A percentile compares a stretch with the other conserved stretches of the same genome.
These are phyloP conservation scores for Caradrina kadenii DNA, from an alignment of 2,888 invertebrate species.

Conservation along the genomic window DNA sequence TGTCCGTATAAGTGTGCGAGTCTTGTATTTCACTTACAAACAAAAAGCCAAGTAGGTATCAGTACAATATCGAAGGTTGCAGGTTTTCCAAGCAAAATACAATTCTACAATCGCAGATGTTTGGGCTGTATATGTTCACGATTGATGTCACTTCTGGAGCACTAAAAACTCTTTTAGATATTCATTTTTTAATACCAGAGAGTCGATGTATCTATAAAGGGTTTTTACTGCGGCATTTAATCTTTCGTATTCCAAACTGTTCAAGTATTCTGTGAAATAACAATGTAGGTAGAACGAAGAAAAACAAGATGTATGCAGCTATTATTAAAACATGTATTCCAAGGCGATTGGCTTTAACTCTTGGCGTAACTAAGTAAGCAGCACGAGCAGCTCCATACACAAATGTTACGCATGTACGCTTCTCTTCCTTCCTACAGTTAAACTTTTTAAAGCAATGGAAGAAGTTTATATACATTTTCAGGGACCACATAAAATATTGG, in stretches of 20 bases:
- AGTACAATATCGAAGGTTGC: too few relatives aligned
- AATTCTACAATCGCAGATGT: too few relatives aligned
- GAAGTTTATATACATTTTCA: conserved; percentile 34
- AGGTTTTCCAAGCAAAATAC: too few relatives aligned
- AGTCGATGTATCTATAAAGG: too few relatives aligned
- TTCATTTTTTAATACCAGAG: too few relatives aligned
- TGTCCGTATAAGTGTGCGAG: too few relatives aligned
- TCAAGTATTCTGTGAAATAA: neutral
- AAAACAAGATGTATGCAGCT: conserved; percentile 24
- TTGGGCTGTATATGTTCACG: too few relatives aligned
- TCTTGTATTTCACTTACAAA: too few relatives aligned
- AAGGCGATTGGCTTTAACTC: conserved; percentile 31
- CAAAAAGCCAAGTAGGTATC: too few relatives aligned
- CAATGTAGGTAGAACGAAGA: neutral
- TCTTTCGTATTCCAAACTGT: neutral
- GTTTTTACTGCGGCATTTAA: too few relatives aligned
- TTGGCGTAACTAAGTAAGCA: conserved; percentile 11
- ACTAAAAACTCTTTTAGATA: too few relatives aligned
- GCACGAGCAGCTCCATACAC: conserved; percentile 23
- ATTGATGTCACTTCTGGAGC: too few relatives aligned
- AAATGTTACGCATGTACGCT: conserved; percentile 29
- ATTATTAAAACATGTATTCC: conserved; percentile 24
- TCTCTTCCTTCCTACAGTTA: conserved; percentile 18
- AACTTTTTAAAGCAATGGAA: conserved; percentile 20
- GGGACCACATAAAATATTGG: conserved; percentile 4